A percentile compares a stretch with the other conserved stretches of the same genome.
Conservation (phyloP, 2,113 vertebrate genomes). For the Excalfactoria chinensis region DNA sequence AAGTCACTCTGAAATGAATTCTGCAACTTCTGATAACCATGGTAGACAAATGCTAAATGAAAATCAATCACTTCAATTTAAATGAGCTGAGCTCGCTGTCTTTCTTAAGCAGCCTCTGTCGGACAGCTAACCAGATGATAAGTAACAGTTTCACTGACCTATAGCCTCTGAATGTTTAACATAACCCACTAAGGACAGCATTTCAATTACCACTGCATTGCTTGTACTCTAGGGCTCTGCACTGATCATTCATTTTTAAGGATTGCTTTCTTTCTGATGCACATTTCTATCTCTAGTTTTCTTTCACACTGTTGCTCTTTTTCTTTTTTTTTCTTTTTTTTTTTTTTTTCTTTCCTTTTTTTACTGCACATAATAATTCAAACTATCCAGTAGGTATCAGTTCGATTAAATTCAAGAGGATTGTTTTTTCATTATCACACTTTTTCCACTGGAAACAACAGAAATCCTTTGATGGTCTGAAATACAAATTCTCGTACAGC, state of each 20-base stretch:
- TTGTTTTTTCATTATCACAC: not conserved
- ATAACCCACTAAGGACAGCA: not conserved
- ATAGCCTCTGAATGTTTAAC: not conserved
- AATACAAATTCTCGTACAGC: not conserved
- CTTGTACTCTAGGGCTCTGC: not conserved
- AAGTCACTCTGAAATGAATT: constrained; percentile 49
- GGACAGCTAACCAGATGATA: not conserved
- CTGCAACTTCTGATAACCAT: constrained; percentile 4
- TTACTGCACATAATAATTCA: not conserved
- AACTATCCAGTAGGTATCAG: not conserved
- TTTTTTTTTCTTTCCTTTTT: not conserved
- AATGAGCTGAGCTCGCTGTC: not conserved
- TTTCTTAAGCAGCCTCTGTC: constrained; percentile 8
- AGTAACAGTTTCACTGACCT: constrained; percentile 17
- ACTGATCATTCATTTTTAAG: not conserved
- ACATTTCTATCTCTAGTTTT: not conserved
- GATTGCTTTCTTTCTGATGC: not conserved
- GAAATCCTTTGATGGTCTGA: not conserved
- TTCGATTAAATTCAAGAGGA: not conserved
- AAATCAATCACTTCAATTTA: constrained; percentile 45
- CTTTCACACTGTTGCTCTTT: not conserved
- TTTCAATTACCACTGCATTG: not conserved
- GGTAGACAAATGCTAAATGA: constrained; percentile 50
- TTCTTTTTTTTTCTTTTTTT: no score
- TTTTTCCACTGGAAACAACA: not conserved